phyloP scores from a whole-genome alignment of 2,888 invertebrate genomes.

The Oscheius sp. region DNA sequence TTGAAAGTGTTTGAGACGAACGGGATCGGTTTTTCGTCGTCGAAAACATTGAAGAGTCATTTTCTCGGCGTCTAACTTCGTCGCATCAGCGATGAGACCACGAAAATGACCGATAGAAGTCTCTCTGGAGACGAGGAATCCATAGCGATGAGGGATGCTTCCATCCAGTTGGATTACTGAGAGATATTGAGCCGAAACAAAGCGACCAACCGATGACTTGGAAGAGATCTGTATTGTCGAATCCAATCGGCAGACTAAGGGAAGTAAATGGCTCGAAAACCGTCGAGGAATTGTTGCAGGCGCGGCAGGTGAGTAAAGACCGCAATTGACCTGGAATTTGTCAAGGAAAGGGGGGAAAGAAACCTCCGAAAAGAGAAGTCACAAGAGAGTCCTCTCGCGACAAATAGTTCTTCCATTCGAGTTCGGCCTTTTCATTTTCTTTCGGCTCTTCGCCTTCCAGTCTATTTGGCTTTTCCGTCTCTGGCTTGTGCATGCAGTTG shows the following conservation, averaged over 20 bases:
- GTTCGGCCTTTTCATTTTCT: constrained; percentile 45
- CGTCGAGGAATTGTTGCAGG: constrained; percentile 81
- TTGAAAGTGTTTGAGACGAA: background rate
- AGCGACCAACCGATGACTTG: constrained; percentile 46
- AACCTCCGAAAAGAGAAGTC: constrained; percentile 48
- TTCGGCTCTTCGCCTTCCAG: constrained; percentile 73
- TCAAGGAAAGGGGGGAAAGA: constrained; percentile 74
- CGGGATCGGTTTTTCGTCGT: constrained; percentile 37
- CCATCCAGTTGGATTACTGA: constrained; percentile 77
- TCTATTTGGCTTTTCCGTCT: constrained; percentile 79
- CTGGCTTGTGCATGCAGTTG: constrained; percentile 70
- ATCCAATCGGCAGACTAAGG: constrained; percentile 86
- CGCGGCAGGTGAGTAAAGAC: constrained; percentile 84
- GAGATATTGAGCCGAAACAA: constrained; percentile 12
- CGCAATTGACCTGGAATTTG: constrained; percentile 90
- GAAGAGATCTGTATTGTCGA: constrained; percentile 84
- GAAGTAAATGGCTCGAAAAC: constrained; percentile 91
- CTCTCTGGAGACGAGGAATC: constrained; percentile 80
- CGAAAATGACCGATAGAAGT: constrained; percentile 45
- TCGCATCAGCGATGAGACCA: constrained; percentile 36
- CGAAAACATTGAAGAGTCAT: constrained; percentile 47
- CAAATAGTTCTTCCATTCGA: constrained; percentile 31
- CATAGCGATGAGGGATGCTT: constrained; percentile 84
- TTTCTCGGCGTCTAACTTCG: constrained; percentile 24
- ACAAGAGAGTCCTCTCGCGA: constrained; percentile 39